These are phyloP conservation scores for Bradypodion ventrale DNA, from an alignment of 2,797 vertebrate genomes.

Conservation along the genomic window DNA sequence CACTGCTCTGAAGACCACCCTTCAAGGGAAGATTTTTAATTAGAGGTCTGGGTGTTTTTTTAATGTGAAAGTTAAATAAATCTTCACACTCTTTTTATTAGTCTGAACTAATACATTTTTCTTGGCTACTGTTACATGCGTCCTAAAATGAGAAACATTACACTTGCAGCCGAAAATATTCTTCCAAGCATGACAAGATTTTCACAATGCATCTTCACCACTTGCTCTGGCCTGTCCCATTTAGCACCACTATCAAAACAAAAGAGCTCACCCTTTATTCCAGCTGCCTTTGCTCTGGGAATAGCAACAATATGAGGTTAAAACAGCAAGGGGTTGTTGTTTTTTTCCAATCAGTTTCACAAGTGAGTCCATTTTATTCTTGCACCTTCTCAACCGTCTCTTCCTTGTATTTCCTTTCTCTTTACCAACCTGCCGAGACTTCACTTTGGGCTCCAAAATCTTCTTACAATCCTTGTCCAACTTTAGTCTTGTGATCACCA, in stretches of 20 bases:
- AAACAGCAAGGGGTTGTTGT: not conserved
- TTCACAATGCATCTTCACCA: not conserved
- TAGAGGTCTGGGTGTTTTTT: not conserved
- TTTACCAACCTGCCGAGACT: too few relatives aligned
- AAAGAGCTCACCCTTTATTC: not conserved
- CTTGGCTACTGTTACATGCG: not conserved
- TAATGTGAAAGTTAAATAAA: not conserved
- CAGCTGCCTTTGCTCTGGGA: not conserved
- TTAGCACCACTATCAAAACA: not conserved
- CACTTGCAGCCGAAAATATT: constrained; percentile 11
- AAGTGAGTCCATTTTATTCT: too few relatives aligned
- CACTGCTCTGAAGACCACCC: not conserved
- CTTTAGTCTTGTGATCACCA: too few relatives aligned
- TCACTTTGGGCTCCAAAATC: too few relatives aligned
- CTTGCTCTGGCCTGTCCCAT: not conserved
- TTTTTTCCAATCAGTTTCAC: too few relatives aligned
- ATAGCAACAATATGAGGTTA: not conserved
- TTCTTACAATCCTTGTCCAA: too few relatives aligned
- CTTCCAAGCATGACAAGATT: not conserved
- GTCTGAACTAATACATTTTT: not conserved
- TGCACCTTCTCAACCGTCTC: too few relatives aligned
- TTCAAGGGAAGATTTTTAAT: not conserved
- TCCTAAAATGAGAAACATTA: not conserved
- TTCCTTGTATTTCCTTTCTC: too few relatives aligned
- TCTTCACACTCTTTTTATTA: not conserved